Evolutionary conservation across 2,888 invertebrate genomes (phyloP).

Genomic region (Acleris cristana): DNA sequence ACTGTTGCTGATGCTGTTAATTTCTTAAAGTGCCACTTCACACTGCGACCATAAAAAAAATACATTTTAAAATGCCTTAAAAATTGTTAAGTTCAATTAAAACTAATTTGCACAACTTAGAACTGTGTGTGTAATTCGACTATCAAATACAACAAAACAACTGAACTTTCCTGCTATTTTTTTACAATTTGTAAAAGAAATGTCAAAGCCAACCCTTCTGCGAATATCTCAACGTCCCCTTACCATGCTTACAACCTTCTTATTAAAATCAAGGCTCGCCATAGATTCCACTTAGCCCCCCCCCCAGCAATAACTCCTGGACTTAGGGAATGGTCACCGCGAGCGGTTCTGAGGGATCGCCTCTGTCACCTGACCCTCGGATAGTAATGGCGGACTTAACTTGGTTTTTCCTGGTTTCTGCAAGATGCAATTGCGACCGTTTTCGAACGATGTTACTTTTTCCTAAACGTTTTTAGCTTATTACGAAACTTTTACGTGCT

Average conservation of each 20-base stretch:
- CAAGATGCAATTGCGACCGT: constrained; percentile 20
- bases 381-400: constrained; percentile 60
- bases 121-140: too few relatives aligned
- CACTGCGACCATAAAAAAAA: too few relatives aligned
- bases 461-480: neutral
- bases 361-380: constrained; percentile 65
- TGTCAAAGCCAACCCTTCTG: neutral
- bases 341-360: constrained; percentile 62
- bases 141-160: too few relatives aligned
- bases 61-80: too few relatives aligned
- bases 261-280: constrained; percentile 36
- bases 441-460: too few relatives aligned
- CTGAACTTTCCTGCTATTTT: too few relatives aligned
- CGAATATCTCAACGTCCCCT: constrained; percentile 26
- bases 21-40: too few relatives aligned
- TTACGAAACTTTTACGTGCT: neutral
- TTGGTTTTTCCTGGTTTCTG: constrained; percentile 7
- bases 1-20: too few relatives aligned
- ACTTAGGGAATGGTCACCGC: constrained; percentile 56
- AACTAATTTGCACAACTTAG: too few relatives aligned
- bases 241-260: constrained; percentile 31
- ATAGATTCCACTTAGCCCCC: constrained; percentile 32
- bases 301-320: constrained; percentile 56
- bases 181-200: too few relatives aligned
- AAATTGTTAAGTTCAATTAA: too few relatives aligned